phyloP scores from a whole-genome alignment of 2,113 vertebrate genomes.

The Apteryx owenii region DNA sequence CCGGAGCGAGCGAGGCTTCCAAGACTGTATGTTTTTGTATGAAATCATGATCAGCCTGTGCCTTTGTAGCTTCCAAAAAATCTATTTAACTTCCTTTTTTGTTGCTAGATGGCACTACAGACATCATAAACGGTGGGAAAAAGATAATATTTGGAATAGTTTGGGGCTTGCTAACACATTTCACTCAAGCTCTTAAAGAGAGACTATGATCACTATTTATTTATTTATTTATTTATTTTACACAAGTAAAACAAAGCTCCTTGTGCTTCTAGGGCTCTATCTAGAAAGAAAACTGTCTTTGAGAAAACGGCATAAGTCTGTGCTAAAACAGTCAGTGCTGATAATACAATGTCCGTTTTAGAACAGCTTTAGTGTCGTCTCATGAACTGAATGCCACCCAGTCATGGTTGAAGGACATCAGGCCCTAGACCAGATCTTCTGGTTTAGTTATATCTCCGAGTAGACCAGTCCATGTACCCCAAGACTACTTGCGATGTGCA shows the following conservation, averaged over 20 bases:
- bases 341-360: not conserved
- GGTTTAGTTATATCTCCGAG: not conserved
- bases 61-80: not conserved
- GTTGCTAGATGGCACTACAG: not conserved
- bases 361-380: not conserved
- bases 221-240: no score
- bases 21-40: not conserved
- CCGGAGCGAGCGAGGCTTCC: not conserved
- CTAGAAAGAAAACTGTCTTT: not conserved
- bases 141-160: not conserved
- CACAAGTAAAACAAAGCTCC: not conserved
- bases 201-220: not conserved
- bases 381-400: accelerated
- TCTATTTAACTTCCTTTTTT: not conserved
- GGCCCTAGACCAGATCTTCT: not conserved
- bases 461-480: accelerated
- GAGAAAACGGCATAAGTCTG: not conserved
- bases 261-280: not conserved
- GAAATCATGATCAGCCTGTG: not conserved
- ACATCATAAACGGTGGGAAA: not conserved
- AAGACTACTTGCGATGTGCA: not conserved
- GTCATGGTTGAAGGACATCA: not conserved
- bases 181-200: not conserved
- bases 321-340: not conserved
- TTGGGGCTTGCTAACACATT: not conserved